Evolutionary conservation across 2,888 invertebrate genomes (phyloP).

Genomic region (Clusia tigrina): DNA sequence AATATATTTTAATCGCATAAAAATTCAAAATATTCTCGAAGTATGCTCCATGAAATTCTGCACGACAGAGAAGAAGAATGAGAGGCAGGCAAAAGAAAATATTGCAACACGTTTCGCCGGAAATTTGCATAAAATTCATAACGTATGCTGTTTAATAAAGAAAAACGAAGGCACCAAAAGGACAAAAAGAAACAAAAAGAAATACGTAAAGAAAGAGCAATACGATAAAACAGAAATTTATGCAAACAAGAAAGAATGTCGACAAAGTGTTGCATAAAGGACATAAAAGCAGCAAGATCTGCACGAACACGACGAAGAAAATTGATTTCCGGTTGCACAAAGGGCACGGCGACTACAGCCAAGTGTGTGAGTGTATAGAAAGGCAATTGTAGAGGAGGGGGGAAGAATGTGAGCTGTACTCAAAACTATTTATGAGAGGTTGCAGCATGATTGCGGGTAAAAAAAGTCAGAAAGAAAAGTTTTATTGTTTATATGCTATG

Average conservation of each 20-base stretch:
- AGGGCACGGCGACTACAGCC: too few species aligned
- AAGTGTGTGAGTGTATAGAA: neutral
- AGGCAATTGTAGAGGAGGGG: too few species aligned
- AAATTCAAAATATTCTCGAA: too few species aligned
- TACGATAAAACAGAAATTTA: constrained; percentile 10
- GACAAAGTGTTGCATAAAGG: neutral
- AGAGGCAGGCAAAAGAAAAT: neutral
- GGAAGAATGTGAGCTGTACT: too few species aligned
- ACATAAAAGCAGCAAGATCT: neutral
- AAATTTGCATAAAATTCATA: constrained; percentile 33
- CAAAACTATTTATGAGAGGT: too few species aligned
- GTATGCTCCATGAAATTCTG: too few species aligned
- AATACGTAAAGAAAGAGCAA: constrained; percentile 11
- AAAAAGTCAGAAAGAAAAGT: neutral
- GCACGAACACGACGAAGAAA: neutral
- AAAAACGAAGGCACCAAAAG: too few species aligned
- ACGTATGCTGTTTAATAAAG: constrained; percentile 31
- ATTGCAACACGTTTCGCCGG: neutral
- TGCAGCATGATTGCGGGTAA: neutral
- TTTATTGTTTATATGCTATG: too few species aligned
- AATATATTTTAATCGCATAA: too few species aligned
- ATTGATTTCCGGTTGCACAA: neutral
- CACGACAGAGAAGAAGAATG: neutral
- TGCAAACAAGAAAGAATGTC: constrained; percentile 5
- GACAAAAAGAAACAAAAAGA: too few species aligned